Conservation (phyloP, 2,113 vertebrate species). For the Xiphophorus couchianus region DNA sequence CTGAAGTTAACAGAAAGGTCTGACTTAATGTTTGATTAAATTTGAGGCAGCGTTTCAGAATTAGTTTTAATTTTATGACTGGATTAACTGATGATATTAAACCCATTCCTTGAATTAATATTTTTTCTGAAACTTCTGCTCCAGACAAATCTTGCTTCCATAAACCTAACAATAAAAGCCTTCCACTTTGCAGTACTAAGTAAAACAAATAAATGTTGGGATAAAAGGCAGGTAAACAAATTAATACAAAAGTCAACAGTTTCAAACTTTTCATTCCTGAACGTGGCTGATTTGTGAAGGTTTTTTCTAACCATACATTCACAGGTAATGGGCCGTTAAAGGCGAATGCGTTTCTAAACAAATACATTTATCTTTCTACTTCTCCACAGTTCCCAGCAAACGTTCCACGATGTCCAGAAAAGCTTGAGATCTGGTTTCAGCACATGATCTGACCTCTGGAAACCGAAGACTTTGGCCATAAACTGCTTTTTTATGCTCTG, state of each 20-base stretch:
- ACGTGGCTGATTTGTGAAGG: constrained; percentile 13
- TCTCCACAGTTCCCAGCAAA: constrained; percentile 69
- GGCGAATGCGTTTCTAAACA: constrained; percentile 22
- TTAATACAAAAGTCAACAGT: background rate
- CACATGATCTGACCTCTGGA: constrained; percentile 74
- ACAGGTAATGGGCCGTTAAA: constrained; percentile 34
- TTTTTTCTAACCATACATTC: constrained; percentile 32
- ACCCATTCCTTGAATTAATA: background rate
- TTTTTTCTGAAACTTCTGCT: background rate
- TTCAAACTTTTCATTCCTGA: constrained; percentile 17
- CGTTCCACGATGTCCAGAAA: constrained; percentile 66
- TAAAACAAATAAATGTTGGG: background rate
- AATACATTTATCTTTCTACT: constrained; percentile 63
- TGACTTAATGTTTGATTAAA: too few species aligned
- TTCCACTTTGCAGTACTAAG: background rate
- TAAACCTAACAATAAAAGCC: background rate
- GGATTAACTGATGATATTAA: background rate
- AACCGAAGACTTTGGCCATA: constrained; percentile 76
- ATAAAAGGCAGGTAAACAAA: background rate
- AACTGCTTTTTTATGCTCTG: constrained; percentile 76
- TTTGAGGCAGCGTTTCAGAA: too few species aligned
- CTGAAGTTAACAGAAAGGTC: background rate
- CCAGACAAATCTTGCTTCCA: background rate
- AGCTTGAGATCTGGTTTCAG: constrained; percentile 74
- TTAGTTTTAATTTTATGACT: background rate